phyloP scores from a whole-genome alignment of 2,888 invertebrate genomes.

The Phengaris alcon region DNA sequence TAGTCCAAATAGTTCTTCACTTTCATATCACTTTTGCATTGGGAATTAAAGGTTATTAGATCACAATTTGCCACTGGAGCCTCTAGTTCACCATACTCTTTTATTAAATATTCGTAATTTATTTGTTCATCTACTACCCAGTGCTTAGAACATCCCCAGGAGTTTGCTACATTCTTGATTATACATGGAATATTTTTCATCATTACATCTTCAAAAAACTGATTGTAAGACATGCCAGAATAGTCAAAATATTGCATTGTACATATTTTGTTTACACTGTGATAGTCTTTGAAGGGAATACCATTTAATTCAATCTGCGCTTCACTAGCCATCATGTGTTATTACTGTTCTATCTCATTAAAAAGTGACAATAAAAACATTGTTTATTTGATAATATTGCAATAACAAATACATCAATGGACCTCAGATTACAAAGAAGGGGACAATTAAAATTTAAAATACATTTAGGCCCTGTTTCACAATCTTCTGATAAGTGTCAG shows the following conservation, averaged over 20 bases:
- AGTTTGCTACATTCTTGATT: constrained; percentile 79
- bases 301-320: neutral
- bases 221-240: constrained; percentile 60
- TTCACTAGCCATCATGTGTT: neutral
- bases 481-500: no score
- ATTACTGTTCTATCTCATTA: no score
- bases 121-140: constrained; percentile 81
- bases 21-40: constrained; percentile 83
- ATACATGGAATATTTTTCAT: constrained; percentile 81
- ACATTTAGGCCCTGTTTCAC: no score
- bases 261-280: neutral
- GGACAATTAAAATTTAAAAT: no score
- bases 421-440: no score
- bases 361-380: no score
- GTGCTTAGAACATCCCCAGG: constrained; percentile 82
- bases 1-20: constrained; percentile 86
- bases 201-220: constrained; percentile 78
- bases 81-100: constrained; percentile 80
- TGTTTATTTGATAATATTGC: no score
- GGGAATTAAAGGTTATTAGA: constrained; percentile 85
- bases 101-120: constrained; percentile 81
- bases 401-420: no score
- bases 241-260: constrained; percentile 40
- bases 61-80: constrained; percentile 92
- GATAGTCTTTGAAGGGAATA: neutral